Conservation (phyloP, 2,888 invertebrate genomes). For the Dynastes grantii region DNA sequence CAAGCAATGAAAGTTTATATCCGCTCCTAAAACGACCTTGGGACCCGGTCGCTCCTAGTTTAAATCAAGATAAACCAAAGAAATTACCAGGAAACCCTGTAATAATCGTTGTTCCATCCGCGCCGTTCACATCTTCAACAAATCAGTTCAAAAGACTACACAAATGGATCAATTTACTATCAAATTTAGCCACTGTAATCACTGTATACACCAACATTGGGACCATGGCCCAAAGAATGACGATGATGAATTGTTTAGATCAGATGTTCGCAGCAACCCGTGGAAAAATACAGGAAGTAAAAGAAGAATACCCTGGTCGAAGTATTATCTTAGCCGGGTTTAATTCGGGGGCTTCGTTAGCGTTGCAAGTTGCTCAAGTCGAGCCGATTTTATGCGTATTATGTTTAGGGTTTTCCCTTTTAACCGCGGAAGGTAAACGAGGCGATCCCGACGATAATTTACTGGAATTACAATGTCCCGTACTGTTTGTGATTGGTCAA, state of each 20-base stretch:
- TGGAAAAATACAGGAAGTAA: slow-evolving; percentile 81
- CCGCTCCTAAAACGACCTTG: slow-evolving; percentile 80
- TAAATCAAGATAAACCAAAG: slow-evolving; percentile 76
- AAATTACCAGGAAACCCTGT: slow-evolving; percentile 82
- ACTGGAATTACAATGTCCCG: slow-evolving; percentile 81
- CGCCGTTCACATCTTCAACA: slow-evolving; percentile 70
- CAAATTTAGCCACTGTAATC: slow-evolving; percentile 80
- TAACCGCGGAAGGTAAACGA: slow-evolving; percentile 80
- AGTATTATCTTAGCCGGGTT: slow-evolving; percentile 86
- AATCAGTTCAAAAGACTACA: slow-evolving; percentile 74
- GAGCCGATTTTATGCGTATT: slow-evolving; percentile 83
- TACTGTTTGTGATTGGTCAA: slow-evolving; percentile 86
- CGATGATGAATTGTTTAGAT: slow-evolving; percentile 75
- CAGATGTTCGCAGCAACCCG: slow-evolving; percentile 79
- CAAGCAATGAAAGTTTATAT: slow-evolving; percentile 77
- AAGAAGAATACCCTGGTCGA: slow-evolving; percentile 78
- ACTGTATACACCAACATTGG: slow-evolving; percentile 74
- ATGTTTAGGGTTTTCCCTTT: slow-evolving; percentile 84
- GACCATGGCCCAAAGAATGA: slow-evolving; percentile 66
- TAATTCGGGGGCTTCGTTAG: slow-evolving; percentile 83
- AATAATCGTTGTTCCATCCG: slow-evolving; percentile 77
- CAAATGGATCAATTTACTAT: slow-evolving; percentile 81
- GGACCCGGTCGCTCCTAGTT: slow-evolving; percentile 79
- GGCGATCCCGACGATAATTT: slow-evolving; percentile 85
- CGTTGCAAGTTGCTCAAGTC: slow-evolving; percentile 82